These are phyloP conservation scores for Coptodon rendalli DNA, from an alignment of 2,113 vertebrate genomes.

Conservation along the genomic window DNA sequence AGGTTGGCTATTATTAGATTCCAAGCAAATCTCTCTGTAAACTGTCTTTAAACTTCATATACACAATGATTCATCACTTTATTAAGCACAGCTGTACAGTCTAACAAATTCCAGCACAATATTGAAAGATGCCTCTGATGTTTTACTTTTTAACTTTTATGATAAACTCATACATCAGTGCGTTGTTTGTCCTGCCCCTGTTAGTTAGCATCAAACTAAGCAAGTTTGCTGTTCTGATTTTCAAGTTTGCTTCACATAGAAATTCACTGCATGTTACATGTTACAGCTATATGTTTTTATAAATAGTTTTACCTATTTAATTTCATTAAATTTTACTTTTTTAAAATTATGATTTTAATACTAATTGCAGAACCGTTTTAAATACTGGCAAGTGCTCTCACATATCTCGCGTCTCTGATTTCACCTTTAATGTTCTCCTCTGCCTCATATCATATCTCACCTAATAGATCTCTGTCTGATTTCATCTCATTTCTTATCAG, in stretches of 20 bases:
- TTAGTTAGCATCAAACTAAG: background rate
- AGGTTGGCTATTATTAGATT: background rate
- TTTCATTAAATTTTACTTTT: background rate
- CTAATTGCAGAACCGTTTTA: accelerated
- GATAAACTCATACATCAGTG: background rate
- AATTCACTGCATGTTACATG: background rate
- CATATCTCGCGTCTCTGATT: background rate
- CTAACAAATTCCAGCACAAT: background rate
- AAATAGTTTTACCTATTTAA: background rate
- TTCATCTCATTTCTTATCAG: background rate
- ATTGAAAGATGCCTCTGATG: background rate
- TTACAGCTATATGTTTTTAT: background rate
- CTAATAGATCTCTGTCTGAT: background rate
- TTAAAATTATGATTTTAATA: background rate
- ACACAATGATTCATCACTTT: slow-evolving; percentile 10
- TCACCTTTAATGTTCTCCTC: background rate
- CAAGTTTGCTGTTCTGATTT: background rate
- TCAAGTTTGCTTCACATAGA: background rate
- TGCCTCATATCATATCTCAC: background rate
- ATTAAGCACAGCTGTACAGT: slow-evolving; percentile 4
- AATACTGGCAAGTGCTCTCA: background rate
- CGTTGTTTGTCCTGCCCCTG: background rate
- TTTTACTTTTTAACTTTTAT: background rate
- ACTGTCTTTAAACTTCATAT: background rate
- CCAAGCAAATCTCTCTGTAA: slow-evolving; percentile 1